Evolutionary conservation across 1,140 invertebrate genomes (phyloP), one percentile per base, ranked within the genome.

Genomic region (Papilio glaucus): DNA sequence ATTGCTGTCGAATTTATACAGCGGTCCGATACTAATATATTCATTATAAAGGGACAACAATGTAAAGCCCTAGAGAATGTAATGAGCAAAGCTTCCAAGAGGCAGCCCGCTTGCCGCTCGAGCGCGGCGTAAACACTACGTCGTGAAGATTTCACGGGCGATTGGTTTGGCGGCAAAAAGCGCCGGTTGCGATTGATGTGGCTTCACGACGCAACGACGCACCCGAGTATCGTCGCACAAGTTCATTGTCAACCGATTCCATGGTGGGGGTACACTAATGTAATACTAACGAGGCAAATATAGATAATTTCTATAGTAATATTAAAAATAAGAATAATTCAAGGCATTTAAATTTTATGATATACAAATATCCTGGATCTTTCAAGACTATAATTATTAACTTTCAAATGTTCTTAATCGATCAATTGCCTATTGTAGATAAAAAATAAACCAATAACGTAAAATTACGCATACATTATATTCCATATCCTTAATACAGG

Each of bases 101-200:
- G 45, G 37, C 74, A 73, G 62, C 68, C 21, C 53, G 21, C 37
- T 37, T 63, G 71, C 39, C 60, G 33, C 67, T 75, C 61, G 74
- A 68, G 63, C 74, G 72, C 71, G 60, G 57, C 62, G 63, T 53
- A 73, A 82, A 76, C 71, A 71, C 68, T 73, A 71, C 74, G 71
- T 75, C 75, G 75, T 72, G 72, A 26, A 74, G 78, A 65, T 79
- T 80, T 84, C 79, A 86, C 78, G 81, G 81, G 42, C 79, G 77
- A 84, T 84, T 86, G 81, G 72, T 76, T 72, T 71, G 29, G 62
- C 41, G 41, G 74, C 77, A 80, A 81, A 81, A 84, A 82, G 74
- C 45, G 62, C 69, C 62, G 71, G 61, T 70, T 63, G 76, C 80
- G 75, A 74, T 65, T 79, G 77, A 82, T 81, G 76, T 78, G 72